A percentile compares a stretch with the other conserved stretches of the same genome.
Evolutionary conservation across 2,888 invertebrate species (phyloP).

Genomic region (Trachelus stipa): DNA sequence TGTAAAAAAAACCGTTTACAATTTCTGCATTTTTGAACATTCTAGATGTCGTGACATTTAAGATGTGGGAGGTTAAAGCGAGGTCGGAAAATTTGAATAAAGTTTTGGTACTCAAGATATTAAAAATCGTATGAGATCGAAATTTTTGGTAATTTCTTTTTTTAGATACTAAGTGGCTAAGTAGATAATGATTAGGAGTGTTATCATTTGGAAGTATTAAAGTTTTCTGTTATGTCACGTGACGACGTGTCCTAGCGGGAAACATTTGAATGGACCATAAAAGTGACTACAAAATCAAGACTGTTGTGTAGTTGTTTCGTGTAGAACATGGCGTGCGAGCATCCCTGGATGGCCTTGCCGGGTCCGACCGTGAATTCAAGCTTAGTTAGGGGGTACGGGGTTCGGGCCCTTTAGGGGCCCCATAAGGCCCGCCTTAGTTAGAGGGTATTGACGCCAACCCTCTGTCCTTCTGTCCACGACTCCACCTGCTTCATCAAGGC

Average conservation of each 20-base stretch:
- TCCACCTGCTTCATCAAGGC: slow-evolving; percentile 33
- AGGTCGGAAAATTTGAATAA: too few relatives aligned
- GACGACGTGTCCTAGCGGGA: neutral
- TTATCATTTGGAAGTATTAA: neutral
- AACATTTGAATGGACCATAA: neutral
- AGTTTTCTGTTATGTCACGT: neutral
- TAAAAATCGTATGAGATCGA: too few relatives aligned
- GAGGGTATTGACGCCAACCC: slow-evolving; percentile 43
- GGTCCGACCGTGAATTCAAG: slow-evolving; percentile 18
- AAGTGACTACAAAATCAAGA: neutral
- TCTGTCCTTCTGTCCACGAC: neutral
- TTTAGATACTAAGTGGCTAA: too few relatives aligned
- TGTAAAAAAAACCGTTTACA: too few relatives aligned
- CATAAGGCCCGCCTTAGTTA: slow-evolving; percentile 41
- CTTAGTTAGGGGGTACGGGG: neutral
- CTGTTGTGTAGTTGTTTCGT: slow-evolving; percentile 4
- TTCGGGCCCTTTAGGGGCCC: slow-evolving; percentile 20
- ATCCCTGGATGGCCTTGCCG: slow-evolving; percentile 34
- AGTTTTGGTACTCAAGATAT: too few relatives aligned
- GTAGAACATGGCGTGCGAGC: slow-evolving; percentile 19
- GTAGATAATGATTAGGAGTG: neutral
- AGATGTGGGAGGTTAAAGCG: too few relatives aligned
- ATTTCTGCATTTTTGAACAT: too few relatives aligned
- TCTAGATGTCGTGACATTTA: too few relatives aligned
- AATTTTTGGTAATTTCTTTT: too few relatives aligned